Evolutionary conservation across 2,888 invertebrate genomes (phyloP).

Genomic region (Idaea aversata): DNA sequence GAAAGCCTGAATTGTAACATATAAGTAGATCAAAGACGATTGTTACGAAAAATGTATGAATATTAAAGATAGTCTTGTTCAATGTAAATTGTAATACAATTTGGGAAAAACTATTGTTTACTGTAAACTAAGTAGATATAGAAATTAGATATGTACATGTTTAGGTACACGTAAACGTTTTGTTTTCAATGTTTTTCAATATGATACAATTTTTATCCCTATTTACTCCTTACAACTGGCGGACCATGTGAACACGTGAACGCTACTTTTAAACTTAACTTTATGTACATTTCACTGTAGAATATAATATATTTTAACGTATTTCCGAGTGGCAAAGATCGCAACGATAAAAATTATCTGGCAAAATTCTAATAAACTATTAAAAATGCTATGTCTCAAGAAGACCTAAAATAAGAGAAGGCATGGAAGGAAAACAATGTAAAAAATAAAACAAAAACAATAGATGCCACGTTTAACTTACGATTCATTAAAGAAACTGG

Average conservation of each 20-base stretch:
- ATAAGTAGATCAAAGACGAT: neutral
- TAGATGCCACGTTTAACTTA: slow-evolving; percentile 45
- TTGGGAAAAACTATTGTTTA: neutral
- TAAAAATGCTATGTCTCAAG: slow-evolving; percentile 55
- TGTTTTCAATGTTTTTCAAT: slow-evolving; percentile 31
- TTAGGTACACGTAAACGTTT: slow-evolving; percentile 36
- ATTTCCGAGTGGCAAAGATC: slow-evolving; percentile 60
- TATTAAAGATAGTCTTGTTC: no score
- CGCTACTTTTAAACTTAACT: slow-evolving; percentile 46
- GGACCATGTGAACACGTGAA: slow-evolving; percentile 58
- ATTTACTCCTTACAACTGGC: slow-evolving; percentile 43
- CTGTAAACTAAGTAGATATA: slow-evolving; percentile 25
- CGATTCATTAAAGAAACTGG: slow-evolving; percentile 33
- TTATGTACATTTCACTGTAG: slow-evolving; percentile 46
- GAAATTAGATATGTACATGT: slow-evolving; percentile 38
- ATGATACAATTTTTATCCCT: slow-evolving; percentile 42
- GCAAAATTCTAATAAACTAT: slow-evolving; percentile 43
- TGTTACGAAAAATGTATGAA: no score
- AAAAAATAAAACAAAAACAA: slow-evolving; percentile 39
- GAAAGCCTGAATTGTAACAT: slow-evolving; percentile 23
- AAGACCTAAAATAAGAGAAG: slow-evolving; percentile 46
- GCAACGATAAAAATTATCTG: slow-evolving; percentile 47
- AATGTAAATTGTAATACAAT: neutral
- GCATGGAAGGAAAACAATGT: slow-evolving; percentile 39
- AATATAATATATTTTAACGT: slow-evolving; percentile 30